Evolutionary conservation across 2,113 vertebrate genomes (phyloP).

Genomic region (Pyxicephalus adspersus): DNA sequence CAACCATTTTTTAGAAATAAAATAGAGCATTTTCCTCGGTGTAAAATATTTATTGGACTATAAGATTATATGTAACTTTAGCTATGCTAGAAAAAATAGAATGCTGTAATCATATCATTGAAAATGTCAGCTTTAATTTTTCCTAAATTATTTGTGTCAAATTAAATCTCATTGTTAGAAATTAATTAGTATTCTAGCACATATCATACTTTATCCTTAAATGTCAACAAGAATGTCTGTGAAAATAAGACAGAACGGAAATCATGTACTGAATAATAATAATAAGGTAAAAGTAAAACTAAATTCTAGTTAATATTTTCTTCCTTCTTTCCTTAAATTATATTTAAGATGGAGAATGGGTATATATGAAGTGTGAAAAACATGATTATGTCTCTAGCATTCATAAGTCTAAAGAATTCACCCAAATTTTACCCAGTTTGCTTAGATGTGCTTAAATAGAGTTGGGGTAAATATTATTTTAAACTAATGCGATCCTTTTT

Average conservation of each 20-base stretch:
- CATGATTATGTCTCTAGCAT: no score
- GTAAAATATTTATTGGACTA: slow-evolving; percentile 70
- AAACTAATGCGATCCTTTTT: no score
- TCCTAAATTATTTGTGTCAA: slow-evolving; percentile 63
- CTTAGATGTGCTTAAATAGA: no score
- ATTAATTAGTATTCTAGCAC: slow-evolving; percentile 60
- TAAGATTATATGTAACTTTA: slow-evolving; percentile 64
- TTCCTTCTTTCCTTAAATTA: no score
- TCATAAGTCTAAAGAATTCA: no score
- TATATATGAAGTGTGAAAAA: no score
- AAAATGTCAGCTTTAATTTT: slow-evolving; percentile 63
- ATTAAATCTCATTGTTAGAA: slow-evolving; percentile 63
- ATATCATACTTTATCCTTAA: slow-evolving; percentile 46
- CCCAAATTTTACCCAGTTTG: no score
- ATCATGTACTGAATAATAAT: slow-evolving; percentile 13
- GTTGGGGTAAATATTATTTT: no score
- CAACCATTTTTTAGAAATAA: slow-evolving; percentile 69
- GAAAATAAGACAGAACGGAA: not conserved
- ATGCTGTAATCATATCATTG: slow-evolving; percentile 58
- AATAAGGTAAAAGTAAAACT: not conserved
- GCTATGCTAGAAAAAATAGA: slow-evolving; percentile 57
- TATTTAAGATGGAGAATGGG: no score
- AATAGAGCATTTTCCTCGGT: slow-evolving; percentile 66
- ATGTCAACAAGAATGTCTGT: slow-evolving; percentile 32
- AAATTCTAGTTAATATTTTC: no score